Conservation (phyloP, 2,113 vertebrate genomes). For the Alces alces region DNA sequence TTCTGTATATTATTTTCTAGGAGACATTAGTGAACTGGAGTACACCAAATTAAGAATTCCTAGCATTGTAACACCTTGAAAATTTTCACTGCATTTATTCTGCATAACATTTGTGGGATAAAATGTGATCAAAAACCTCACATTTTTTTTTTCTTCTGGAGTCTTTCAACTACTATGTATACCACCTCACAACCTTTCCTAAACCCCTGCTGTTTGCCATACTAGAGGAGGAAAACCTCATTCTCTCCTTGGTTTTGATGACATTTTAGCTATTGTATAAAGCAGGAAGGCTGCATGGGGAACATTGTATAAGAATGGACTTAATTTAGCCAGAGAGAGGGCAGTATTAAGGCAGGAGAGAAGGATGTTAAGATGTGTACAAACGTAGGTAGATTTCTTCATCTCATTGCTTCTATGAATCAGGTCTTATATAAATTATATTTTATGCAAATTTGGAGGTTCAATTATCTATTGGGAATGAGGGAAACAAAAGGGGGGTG, state of each 20-base stretch:
- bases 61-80: background rate
- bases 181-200: rapidly evolving
- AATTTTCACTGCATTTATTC: background rate
- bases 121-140: background rate
- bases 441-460: background rate
- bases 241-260: background rate
- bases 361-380: background rate
- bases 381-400: background rate
- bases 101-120: background rate
- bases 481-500: background rate
- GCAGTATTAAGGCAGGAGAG: background rate
- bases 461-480: background rate
- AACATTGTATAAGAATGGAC: background rate
- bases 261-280: background rate
- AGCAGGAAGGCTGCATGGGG: background rate
- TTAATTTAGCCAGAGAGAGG: background rate
- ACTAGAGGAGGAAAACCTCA: background rate
- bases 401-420: background rate
- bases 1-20: background rate
- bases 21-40: background rate
- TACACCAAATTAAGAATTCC: background rate
- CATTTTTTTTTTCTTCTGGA: background rate
- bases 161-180: background rate
- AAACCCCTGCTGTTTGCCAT: background rate
- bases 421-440: background rate